A percentile compares a stretch with the other conserved stretches of the same genome.
These are phyloP conservation scores for Uloborus plumipes DNA, from an alignment of 2,888 invertebrate genomes.

Conservation along the genomic window DNA sequence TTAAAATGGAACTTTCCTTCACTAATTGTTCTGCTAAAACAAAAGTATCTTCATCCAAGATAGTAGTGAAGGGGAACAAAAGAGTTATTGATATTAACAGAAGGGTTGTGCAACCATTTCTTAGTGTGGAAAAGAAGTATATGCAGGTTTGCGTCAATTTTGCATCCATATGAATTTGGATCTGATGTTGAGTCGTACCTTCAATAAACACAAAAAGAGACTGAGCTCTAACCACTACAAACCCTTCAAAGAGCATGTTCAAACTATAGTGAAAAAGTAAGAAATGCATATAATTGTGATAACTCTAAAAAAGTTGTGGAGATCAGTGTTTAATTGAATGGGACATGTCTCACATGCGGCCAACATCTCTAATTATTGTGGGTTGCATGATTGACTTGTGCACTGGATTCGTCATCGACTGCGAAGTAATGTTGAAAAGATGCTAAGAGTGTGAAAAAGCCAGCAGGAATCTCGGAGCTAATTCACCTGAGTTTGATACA, in stretches of 20 bases:
- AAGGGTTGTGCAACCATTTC: not conserved
- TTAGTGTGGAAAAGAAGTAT: not conserved
- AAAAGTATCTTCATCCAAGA: no score
- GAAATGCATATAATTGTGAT: not conserved
- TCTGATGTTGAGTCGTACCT: not conserved
- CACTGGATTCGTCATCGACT: constrained; percentile 18
- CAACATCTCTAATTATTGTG: constrained; percentile 17
- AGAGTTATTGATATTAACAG: no score
- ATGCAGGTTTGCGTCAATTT: not conserved
- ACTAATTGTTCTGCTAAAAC: no score
- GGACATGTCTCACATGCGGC: constrained; percentile 10
- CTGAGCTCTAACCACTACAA: not conserved
- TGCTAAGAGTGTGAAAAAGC: not conserved
- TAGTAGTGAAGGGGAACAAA: no score
- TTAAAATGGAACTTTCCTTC: no score
- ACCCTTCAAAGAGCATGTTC: not conserved
- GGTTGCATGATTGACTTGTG: constrained; percentile 16
- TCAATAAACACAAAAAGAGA: not conserved
- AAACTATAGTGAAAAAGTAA: not conserved
- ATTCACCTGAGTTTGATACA: not conserved
- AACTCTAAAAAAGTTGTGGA: not conserved
- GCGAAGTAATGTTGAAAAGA: constrained; percentile 1
- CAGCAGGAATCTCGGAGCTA: not conserved
- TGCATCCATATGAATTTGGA: constrained; percentile 7
- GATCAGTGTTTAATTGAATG: constrained; percentile 12